These are phyloP conservation scores for Mastigias papua DNA, from an alignment of 30 jellyfish, hydroid and myxozoan genomes.

Conservation along the genomic window DNA sequence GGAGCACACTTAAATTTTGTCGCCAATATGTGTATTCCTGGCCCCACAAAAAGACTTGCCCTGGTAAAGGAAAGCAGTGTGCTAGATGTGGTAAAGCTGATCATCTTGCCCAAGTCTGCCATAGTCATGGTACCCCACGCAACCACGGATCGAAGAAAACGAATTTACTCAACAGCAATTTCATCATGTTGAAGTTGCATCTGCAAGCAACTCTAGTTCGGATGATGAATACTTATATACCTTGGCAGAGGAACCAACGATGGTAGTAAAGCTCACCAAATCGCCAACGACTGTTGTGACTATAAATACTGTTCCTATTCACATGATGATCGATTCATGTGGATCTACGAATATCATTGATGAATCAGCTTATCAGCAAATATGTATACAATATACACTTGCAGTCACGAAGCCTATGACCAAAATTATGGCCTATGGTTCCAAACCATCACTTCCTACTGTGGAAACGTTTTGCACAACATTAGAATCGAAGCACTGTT, in stretches of 20 bases:
- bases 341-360: no score
- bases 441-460: no score
- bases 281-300: no score
- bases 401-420: no score
- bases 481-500: no score
- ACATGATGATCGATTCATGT: no score
- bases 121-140: background rate
- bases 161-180: background rate
- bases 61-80: slow-evolving; percentile 30
- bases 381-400: no score
- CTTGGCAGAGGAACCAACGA: background rate
- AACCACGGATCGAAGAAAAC: background rate
- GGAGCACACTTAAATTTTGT: background rate
- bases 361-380: no score
- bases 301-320: no score
- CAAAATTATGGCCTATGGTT: no score
- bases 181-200: background rate
- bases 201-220: background rate
- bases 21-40: slow-evolving; percentile 28
- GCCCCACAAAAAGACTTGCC: slow-evolving; percentile 29
- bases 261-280: no score
- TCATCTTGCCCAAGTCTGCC: slow-evolving; percentile 44
- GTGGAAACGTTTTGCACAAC: no score
- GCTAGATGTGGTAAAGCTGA: slow-evolving; percentile 16
- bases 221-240: slow-evolving; percentile 24